phyloP scores from a whole-genome alignment of 2,888 invertebrate genomes.

The Drosophila suboccidentalis region DNA sequence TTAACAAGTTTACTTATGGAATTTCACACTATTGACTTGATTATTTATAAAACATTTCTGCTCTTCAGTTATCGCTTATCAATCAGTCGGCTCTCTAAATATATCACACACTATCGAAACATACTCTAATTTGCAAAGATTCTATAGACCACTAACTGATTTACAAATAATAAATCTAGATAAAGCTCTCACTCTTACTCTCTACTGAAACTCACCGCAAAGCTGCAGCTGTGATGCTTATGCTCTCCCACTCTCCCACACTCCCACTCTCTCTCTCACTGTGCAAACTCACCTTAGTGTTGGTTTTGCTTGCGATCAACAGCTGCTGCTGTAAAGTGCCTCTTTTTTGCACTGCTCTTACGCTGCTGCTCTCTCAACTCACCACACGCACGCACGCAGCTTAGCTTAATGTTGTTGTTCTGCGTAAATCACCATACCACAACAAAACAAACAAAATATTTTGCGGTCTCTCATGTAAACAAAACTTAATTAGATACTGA shows the following conservation, averaged over 20 bases:
- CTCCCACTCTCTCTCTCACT: constrained; percentile 6
- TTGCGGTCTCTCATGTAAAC: constrained; percentile 67
- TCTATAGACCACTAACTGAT: background rate
- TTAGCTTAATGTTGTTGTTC: constrained; percentile 11
- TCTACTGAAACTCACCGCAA: background rate
- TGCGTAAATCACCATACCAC: constrained; percentile 28
- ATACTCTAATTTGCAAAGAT: background rate
- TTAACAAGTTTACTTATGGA: background rate
- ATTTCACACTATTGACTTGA: constrained; percentile 11
- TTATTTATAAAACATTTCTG: constrained; percentile 10
- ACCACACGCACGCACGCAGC: constrained; percentile 13
- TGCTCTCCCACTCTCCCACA: background rate
- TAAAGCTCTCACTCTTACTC: background rate
- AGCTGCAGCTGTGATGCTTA: background rate
- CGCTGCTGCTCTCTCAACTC: constrained; percentile 7
- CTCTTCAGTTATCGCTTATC: background rate
- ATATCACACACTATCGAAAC: background rate
- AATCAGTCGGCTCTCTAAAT: constrained; percentile 7
- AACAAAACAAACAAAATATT: constrained; percentile 21
- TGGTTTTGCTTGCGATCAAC: background rate
- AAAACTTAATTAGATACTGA: constrained; percentile 45
- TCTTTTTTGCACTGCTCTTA: background rate
- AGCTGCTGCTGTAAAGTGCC: background rate
- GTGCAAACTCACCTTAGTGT: background rate
- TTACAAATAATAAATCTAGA: background rate